Evolutionary conservation across 2,888 invertebrate genomes (phyloP).

Genomic region (Dysmachus trigonus): DNA sequence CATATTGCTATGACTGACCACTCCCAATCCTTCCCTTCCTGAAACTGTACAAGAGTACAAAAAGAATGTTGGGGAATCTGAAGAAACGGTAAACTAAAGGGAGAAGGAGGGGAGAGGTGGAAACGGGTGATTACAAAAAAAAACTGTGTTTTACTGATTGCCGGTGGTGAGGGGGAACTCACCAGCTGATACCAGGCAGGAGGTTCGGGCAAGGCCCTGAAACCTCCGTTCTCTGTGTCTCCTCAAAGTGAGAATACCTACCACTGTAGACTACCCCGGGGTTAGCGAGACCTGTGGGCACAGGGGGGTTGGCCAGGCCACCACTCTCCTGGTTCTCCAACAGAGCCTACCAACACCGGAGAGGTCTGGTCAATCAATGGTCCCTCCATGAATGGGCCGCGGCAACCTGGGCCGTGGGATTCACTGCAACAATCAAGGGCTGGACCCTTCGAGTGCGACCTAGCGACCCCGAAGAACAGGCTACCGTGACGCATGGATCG

Average conservation of each 20-base stretch:
- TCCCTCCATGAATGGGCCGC: not conserved
- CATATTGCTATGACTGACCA: not conserved
- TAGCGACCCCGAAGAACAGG: no score
- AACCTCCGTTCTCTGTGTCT: not conserved
- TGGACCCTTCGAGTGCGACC: not conserved
- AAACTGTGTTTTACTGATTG: no score
- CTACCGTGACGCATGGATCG: no score
- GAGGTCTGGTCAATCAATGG: not conserved
- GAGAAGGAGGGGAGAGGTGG: no score
- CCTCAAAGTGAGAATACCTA: no score
- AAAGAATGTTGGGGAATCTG: no score
- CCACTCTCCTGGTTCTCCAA: slow-evolving; percentile 46
- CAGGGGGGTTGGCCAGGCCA: no score
- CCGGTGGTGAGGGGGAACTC: no score
- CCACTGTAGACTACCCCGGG: no score
- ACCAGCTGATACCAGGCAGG: not conserved
- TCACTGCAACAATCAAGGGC: not conserved
- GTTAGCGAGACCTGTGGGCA: no score
- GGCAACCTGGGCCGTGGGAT: not conserved
- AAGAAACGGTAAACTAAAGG: no score
- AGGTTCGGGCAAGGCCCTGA: not conserved
- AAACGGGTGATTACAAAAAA: no score
- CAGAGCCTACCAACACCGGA: not conserved
- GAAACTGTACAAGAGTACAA: not conserved
- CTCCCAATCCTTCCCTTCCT: not conserved